A percentile compares a stretch with the other conserved stretches of the same genome.
Conservation (phyloP, 2,113 vertebrate genomes). For the Actinemys pallida region DNA sequence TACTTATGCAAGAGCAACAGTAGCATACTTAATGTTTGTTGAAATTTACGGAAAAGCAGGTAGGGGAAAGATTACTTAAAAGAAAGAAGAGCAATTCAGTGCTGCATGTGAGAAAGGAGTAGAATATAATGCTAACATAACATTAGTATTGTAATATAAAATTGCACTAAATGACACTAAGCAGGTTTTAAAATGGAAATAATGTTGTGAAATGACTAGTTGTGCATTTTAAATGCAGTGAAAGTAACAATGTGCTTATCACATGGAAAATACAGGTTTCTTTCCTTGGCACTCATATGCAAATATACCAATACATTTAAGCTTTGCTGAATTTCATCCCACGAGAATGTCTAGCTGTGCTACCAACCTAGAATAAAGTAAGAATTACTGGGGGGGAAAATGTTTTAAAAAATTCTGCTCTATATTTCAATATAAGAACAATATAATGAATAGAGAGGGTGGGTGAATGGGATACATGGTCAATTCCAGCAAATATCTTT, state of each 20-base stretch:
- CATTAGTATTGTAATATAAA: constrained; percentile 7
- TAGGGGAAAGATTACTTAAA: background rate
- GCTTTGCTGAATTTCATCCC: background rate
- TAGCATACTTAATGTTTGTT: constrained; percentile 24
- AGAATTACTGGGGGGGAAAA: background rate
- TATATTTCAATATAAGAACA: background rate
- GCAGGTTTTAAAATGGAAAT: background rate
- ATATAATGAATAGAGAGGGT: background rate
- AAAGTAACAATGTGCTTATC: background rate
- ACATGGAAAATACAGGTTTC: background rate
- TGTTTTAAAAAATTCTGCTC: background rate
- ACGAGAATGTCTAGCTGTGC: background rate
- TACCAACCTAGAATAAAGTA: background rate
- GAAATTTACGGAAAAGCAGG: background rate
- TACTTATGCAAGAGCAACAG: constrained; percentile 23
- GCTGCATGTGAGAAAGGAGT: background rate
- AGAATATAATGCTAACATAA: background rate
- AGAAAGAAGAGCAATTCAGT: background rate
- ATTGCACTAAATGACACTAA: background rate
- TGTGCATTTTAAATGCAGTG: background rate
- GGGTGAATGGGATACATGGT: background rate
- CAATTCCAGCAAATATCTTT: background rate
- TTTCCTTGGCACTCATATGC: background rate
- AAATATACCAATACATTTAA: background rate
- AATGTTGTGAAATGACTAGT: background rate